Base-by-base conservation (phyloP, 2,113 vertebrate species). In the Neolamprologus fasciatus region DNA sequence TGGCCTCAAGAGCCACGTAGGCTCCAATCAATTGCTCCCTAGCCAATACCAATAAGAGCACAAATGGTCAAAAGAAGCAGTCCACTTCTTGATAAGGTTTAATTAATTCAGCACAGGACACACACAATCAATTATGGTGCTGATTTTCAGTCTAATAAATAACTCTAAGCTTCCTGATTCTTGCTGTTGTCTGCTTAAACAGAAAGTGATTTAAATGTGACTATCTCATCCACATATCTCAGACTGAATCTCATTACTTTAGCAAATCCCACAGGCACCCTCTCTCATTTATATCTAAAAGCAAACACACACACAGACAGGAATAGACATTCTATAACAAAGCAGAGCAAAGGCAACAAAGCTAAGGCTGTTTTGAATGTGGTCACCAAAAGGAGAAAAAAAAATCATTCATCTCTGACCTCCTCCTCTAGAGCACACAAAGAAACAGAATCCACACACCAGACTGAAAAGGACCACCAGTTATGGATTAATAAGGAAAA, bases 171-270 rank as follows among this genome's bases (percentile, higher is more conserved):
- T 42, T 78, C 84, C 45, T 86, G 81, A 86, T 63, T 82, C 23
- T 51, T 87, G 66, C 66, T 31, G 53, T 55, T 58, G 68, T 71
- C 83, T 90, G 63, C 42, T 82, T 86, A 80, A 86, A 47, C 84
- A 86, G 82, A 78, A 80, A 85, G 45, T 50, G 84, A 86, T 73
- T 88, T 79, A 55, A 85, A 90, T 5, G 21, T 13, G 16, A 83
- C 16, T 0, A 4, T 73, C 61, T 91, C 23, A 58, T 87, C 58
- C 31, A 13, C 55, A 86, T 47, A 87, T 87, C 84, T 33, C 42
- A 86, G 89, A 91, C 78, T 50, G 81, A 93, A 94, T 86, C 89
- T 93, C 91, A 93, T 91, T 93, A 93, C 68, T 68, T 58, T 58
- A 13, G 66, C 10, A 73, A 89, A 90, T 90, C 87, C 85, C 82